A percentile compares a stretch with the other conserved stretches of the same genome.
phyloP scores from a whole-genome alignment of 2,797 vertebrate species.

The Mycteria americana region DNA sequence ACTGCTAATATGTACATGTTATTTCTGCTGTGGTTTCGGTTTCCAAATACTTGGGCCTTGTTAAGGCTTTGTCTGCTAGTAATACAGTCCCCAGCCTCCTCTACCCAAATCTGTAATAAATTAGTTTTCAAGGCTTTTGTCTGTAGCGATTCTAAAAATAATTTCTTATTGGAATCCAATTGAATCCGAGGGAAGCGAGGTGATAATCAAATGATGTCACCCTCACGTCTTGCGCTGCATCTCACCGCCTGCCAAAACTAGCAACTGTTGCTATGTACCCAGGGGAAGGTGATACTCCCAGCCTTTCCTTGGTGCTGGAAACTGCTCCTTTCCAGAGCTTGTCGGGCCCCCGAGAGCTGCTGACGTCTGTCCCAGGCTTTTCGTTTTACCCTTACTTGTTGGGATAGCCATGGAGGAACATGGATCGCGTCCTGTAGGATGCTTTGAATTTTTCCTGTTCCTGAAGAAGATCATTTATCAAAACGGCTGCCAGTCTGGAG shows the following conservation, averaged over 20 bases:
- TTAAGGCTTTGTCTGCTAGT: constrained; percentile 18
- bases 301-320: neutral
- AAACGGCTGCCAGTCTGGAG: neutral
- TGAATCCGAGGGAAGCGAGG: constrained; percentile 10
- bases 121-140: constrained; percentile 31
- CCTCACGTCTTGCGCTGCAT: constrained; percentile 24
- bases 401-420: neutral
- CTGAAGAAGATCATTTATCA: neutral
- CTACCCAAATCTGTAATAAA: neutral
- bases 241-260: constrained; percentile 16
- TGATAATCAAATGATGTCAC: constrained; percentile 62
- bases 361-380: neutral
- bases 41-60: neutral
- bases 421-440: neutral
- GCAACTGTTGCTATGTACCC: constrained; percentile 64
- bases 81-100: neutral
- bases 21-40: neutral
- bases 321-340: neutral
- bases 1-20: neutral
- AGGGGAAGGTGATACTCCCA: constrained; percentile 38
- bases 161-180: constrained; percentile 34
- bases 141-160: constrained; percentile 47
- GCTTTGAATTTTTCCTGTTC: neutral
- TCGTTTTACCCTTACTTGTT: neutral
- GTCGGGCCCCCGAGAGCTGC: neutral